phyloP scores from a whole-genome alignment of 1,140 invertebrate genomes.

The Tetranychus cinnabarinus region DNA sequence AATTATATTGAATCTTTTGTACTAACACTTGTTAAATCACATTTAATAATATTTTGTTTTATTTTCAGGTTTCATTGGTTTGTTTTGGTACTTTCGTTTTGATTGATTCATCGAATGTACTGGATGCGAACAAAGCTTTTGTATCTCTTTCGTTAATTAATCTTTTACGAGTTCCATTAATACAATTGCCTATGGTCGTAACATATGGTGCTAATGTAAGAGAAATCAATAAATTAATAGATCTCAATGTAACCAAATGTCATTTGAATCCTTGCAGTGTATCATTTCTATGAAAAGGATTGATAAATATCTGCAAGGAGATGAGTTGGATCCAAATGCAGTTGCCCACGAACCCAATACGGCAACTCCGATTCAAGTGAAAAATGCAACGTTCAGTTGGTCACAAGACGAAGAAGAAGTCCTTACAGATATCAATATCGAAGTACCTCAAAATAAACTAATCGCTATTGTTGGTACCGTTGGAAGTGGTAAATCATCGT shows the following conservation, averaged over 20 bases:
- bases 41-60: too few species aligned
- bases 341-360: neutral
- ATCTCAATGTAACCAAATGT: too few species aligned
- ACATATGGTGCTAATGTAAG: neutral
- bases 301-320: conserved; percentile 67
- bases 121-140: conserved; percentile 33
- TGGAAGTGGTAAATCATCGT: conserved; percentile 26
- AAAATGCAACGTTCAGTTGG: neutral
- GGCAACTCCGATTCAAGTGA: neutral
- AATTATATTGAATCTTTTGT: too few species aligned
- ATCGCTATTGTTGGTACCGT: conserved; percentile 28
- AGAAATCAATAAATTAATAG: too few species aligned
- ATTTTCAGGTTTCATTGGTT: conserved; percentile 14
- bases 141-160: conserved; percentile 35
- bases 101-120: conserved; percentile 23
- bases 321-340: conserved; percentile 23
- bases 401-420: neutral
- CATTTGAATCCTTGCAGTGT: neutral
- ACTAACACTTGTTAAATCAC: too few species aligned
- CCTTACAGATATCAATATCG: conserved; percentile 11
- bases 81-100: conserved; percentile 24
- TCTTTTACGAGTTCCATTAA: conserved; percentile 44
- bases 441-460: conserved; percentile 13
- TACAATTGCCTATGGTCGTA: neutral
- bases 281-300: conserved; percentile 50